Base-by-base conservation (phyloP, 2,797 vertebrate genomes). In the Propithecus perrieri region DNA sequence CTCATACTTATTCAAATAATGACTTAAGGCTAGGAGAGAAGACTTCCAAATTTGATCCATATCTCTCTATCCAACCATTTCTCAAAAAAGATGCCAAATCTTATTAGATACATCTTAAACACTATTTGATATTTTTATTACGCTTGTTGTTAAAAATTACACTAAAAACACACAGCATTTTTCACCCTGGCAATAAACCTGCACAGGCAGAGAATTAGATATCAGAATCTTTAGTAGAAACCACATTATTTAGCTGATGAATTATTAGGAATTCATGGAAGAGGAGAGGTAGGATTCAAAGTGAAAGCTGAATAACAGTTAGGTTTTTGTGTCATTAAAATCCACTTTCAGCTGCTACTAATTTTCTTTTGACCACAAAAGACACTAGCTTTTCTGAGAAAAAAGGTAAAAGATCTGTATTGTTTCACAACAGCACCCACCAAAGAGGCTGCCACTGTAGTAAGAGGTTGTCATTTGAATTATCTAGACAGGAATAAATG, bases 341-440 rank as follows among this genome's bases (percentile, higher is more conserved):
- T 97, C 95, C 17, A 41, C 72, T 97, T 96, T 96, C 72, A 83
- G 91, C 83, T 91, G 93, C 93, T 96, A 79, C 91, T 96, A 75
- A 97, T 97, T 97, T 97, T 97, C 96, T 95, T 97, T 87, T 85
- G 97, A 87, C 83, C 91, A 84, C 59, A 95, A 88, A 96, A 98
- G 91, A 96, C 75, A 74, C 92, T 84, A 7, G 30, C 85, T 95
- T 97, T 93, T 83, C 79, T 85, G 88, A 96, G 79, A 43, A 89
- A 93, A 92, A 91, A 95, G 79, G 79, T 28, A 55, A 86, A 89
- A 85, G 75, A 96, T 94, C 78, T 88, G 38, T 43, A 89, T 78
- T 97, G 94, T 96, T 95, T 89, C 63, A 81, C 86, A 96, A 93
- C 72, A 85, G 63, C 41, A 38, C 50, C 46, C 50, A 61, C 65